Evolutionary conservation across 2,888 invertebrate genomes (phyloP).

Genomic region (Drosophila affinis): DNA sequence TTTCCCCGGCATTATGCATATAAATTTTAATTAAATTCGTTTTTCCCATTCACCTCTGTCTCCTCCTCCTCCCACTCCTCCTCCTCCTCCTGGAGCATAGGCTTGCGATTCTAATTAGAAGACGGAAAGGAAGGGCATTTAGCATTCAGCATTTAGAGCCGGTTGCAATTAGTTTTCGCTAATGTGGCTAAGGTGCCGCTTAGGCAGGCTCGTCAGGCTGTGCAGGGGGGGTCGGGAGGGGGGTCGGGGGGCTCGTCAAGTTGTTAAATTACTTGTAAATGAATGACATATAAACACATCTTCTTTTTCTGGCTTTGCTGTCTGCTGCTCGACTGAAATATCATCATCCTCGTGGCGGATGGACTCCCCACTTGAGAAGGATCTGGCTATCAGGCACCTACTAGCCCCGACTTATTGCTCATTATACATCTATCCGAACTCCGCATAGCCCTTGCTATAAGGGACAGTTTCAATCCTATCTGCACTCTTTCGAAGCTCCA

Average conservation of each 20-base stretch:
- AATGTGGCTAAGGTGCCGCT: constrained; percentile 10
- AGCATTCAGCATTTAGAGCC: constrained; percentile 15
- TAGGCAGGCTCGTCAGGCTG: neutral
- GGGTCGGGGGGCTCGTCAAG: neutral
- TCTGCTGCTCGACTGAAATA: too few species aligned
- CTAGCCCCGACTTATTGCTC: too few species aligned
- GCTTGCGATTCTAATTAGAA: constrained; percentile 72
- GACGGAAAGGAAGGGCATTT: constrained; percentile 42
- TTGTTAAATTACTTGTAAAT: neutral
- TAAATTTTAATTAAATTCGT: constrained; percentile 77
- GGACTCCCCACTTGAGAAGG: too few species aligned
- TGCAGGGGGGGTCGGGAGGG: too few species aligned
- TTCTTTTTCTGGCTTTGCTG: too few species aligned
- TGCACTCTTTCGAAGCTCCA: too few species aligned
- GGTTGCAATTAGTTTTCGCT: constrained; percentile 40
- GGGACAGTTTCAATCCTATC: too few species aligned
- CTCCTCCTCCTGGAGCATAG: constrained; percentile 2
- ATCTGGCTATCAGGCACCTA: too few species aligned
- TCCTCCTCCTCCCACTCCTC: neutral
- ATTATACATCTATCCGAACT: too few species aligned
- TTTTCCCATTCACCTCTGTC: constrained; percentile 61
- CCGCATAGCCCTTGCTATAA: too few species aligned
- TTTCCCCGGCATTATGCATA: constrained; percentile 37
- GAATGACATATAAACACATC: neutral
- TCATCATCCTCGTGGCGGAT: too few species aligned